Base-by-base conservation (phyloP, 1,140 invertebrate genomes). In the Bilobella aurantiaca region DNA sequence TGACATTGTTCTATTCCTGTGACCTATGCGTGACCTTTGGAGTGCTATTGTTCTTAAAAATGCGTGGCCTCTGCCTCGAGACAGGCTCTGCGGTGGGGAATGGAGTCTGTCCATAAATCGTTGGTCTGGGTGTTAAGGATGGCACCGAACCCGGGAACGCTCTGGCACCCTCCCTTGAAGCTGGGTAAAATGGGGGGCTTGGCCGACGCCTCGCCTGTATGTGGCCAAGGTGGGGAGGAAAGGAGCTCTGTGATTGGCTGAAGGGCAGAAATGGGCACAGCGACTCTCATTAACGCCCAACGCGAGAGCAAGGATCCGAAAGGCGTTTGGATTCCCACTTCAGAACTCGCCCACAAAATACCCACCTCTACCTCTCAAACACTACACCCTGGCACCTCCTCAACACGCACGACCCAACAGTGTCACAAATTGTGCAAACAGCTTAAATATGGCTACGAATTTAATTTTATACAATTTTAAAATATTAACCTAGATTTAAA, bases 81-180 rank as follows among this genome's bases (percentile, higher is more conserved):
- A n/a, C 66, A 71, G 66, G 68, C 69, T 71, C 64, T 47, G 3
- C 62, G 42, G 63, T 61, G 63, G 64, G n/a, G n/a, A 5, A 53
- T 23, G 59, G 56, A 46, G 65, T 67, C 64, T 66, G 63, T 67
- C 70, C 68, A 71, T 71, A 71, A 71, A 71, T 71, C 67, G 66
- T 68, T 57, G 67, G 63, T 64, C 64, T 71, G 69, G 69, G 70
- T 71, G 67, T 71, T 64, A 66, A 71, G 66, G 66, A 68, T 71
- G 58, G 64, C 70, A 64, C 70, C 67, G 62, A 5, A 71, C 49
- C 32, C 63, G 65, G 66, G 70, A 71, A 71, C 70, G 70, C 67
- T 71, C 70, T 71, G 67, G 67, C 70, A 71, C 70, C 70, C 70
- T 69, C 67, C 66, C 70, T 67, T 67, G 66, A 64, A 68, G 62